Conservation (phyloP, 2,888 invertebrate species). For the Stenoptilia bipunctidactyla region DNA sequence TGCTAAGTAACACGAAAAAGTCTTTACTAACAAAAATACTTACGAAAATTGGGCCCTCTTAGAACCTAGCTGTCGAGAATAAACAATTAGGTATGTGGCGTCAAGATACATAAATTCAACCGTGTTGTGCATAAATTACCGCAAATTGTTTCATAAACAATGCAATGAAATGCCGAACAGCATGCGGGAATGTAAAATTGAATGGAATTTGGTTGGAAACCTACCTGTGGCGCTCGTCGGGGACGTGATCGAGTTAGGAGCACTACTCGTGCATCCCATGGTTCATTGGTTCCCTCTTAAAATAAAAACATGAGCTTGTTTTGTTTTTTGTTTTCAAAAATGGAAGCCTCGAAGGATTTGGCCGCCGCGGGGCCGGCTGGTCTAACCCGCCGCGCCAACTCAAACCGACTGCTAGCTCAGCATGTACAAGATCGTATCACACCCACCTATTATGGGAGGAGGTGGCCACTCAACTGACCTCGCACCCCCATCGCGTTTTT, state of each 20-base stretch:
- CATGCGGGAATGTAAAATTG: not conserved
- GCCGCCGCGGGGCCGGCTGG: slow-evolving; percentile 17
- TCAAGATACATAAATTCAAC: too few species aligned
- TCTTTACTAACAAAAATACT: too few species aligned
- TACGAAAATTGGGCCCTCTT: too few species aligned
- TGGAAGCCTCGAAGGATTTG: slow-evolving; percentile 7
- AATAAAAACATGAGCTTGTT: not conserved
- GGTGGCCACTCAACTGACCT: slow-evolving; percentile 63
- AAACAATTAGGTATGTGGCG: too few species aligned
- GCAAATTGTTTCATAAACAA: too few species aligned
- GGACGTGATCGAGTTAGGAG: slow-evolving; percentile 34
- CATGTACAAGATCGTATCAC: slow-evolving; percentile 63
- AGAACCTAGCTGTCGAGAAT: too few species aligned
- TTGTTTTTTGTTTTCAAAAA: slow-evolving; percentile 14
- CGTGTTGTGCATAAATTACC: too few species aligned
- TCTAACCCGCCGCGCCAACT: slow-evolving; percentile 38
- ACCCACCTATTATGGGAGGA: slow-evolving; percentile 55
- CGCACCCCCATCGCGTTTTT: slow-evolving; percentile 69
- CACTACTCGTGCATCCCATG: slow-evolving; percentile 65
- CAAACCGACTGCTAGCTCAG: slow-evolving; percentile 40
- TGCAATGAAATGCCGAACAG: too few species aligned
- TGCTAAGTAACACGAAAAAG: too few species aligned
- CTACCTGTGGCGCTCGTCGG: slow-evolving; percentile 39
- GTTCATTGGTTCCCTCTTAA: slow-evolving; percentile 24
- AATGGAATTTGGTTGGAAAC: slow-evolving; percentile 9